Percentiles rank a stretch among this genome's conserved stretches.
Evolutionary conservation across 2,113 vertebrate genomes (phyloP).

Genomic region (Australoheros scitulus): DNA sequence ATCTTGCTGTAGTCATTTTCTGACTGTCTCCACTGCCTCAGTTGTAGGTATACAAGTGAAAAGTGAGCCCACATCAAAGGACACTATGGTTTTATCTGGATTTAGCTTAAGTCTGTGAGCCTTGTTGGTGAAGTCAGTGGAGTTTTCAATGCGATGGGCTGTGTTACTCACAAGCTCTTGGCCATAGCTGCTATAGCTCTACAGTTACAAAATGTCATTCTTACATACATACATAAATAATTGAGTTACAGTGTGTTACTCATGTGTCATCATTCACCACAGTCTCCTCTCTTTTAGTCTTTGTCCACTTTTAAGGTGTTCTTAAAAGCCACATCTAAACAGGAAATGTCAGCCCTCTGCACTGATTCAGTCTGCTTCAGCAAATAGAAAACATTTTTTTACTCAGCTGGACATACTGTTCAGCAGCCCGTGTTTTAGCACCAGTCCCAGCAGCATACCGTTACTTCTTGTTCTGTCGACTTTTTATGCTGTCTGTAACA

Average conservation of each 20-base stretch:
- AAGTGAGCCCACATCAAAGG: no score
- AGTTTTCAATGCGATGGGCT: no score
- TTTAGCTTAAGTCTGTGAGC: no score
- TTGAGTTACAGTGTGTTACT: neutral
- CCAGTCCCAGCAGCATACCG: neutral
- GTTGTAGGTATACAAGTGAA: no score
- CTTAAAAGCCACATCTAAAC: conserved; percentile 19
- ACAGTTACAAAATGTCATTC: neutral
- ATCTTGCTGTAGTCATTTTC: no score
- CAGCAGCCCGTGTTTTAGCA: neutral
- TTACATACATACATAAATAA: neutral
- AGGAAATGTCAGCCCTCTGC: conserved; percentile 48
- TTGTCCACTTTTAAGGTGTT: conserved; percentile 5
- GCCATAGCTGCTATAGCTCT: no score
- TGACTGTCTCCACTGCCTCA: no score
- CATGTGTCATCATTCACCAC: neutral
- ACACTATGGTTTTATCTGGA: no score
- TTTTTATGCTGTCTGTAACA: neutral
- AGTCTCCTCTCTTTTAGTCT: neutral
- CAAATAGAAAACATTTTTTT: conserved; percentile 23
- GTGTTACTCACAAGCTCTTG: no score
- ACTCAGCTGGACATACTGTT: neutral
- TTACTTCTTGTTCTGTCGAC: conserved; percentile 2
- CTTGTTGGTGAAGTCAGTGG: no score
- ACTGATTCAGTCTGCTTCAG: conserved; percentile 30